Base-by-base conservation (phyloP, 2,888 invertebrate genomes). In the Archips crataeganus region DNA sequence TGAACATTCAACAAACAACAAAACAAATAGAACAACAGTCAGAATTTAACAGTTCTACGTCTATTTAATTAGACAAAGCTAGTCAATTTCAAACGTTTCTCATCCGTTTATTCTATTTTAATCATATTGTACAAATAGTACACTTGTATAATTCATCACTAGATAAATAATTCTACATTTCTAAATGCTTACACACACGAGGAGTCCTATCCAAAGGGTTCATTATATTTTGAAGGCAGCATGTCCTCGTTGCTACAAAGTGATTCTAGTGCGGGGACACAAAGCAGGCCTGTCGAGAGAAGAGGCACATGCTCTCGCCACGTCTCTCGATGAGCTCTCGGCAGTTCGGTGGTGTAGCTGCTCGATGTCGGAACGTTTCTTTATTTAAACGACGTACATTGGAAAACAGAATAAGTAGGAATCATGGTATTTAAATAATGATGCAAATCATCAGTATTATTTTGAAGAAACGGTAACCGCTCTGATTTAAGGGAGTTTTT, bases 241-340 rank as follows among this genome's bases (percentile, higher is more conserved):
- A 79, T 82, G 83, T 87, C 86, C 84, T 87, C 80, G 74, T 80
- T 77, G 79, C 77, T 80, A 78, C 79, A 79, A 88, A 92, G 91
- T 89, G 88, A 85, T 87, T 85, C 85, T 87, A 87, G 88, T 85
- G 45, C 85, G 84, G 77, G 82, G 83, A 84, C 84, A 91, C 92
- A 93, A 94, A 92, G 92, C 86, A 86, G 85, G 89, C 87, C 89
- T 90, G 86, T 87, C 84, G 83, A 85, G 80, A 87, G 86, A 87
- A 87, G 90, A 87, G 91, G 81, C 82, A 84, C 79, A 78, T 79
- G 82, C 90, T 88, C 88, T 90, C 82, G 83, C 85, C 81, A 82
- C 85, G 83, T 87, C 90, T 89, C 86, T 91, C 89, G 91, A 93
- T 92, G 91, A 90, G 86, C 86, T 78, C 87, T 87, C 84, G 77